phyloP scores from a whole-genome alignment of 2,888 invertebrate genomes.

The Yponomeuta cagnagella region DNA sequence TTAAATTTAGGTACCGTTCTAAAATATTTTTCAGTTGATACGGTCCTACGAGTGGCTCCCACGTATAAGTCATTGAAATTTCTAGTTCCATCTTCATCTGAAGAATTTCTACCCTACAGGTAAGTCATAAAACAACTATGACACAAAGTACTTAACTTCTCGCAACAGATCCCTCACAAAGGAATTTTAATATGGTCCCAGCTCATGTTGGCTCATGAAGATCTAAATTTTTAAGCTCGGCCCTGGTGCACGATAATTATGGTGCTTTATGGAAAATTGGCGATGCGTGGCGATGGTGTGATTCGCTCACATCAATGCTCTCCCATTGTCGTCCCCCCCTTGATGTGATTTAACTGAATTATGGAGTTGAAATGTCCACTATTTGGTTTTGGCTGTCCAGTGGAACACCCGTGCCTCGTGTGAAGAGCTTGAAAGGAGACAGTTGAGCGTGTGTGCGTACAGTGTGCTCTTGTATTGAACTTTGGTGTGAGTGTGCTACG shows the following conservation, averaged over 20 bases:
- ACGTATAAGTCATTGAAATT: no score
- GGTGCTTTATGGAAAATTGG: conserved; percentile 62
- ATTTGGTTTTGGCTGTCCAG: conserved; percentile 64
- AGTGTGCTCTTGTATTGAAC: conserved; percentile 17
- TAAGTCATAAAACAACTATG: not conserved
- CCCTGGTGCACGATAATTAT: conserved; percentile 49
- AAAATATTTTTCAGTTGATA: no score
- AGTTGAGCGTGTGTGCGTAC: conserved; percentile 5
- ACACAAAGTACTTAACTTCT: not conserved
- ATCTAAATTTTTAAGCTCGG: conserved; percentile 51
- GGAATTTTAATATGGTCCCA: conserved; percentile 27
- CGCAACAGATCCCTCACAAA: conserved; percentile 27
- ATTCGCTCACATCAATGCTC: conserved; percentile 72
- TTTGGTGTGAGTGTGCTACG: conserved; percentile 47
- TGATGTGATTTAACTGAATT: conserved; percentile 73
- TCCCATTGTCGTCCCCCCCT: conserved; percentile 71
- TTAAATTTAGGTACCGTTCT: no score
- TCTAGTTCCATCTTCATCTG: not conserved
- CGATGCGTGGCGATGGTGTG: conserved; percentile 71
- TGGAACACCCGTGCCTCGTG: conserved; percentile 45
- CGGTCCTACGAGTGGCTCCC: no score
- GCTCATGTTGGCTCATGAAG: conserved; percentile 34
- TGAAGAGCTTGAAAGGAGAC: conserved; percentile 15
- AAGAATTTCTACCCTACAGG: not conserved
- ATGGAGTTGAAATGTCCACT: conserved; percentile 68